phyloP scores from a whole-genome alignment of 2,113 vertebrate genomes.

The Solea solea region DNA sequence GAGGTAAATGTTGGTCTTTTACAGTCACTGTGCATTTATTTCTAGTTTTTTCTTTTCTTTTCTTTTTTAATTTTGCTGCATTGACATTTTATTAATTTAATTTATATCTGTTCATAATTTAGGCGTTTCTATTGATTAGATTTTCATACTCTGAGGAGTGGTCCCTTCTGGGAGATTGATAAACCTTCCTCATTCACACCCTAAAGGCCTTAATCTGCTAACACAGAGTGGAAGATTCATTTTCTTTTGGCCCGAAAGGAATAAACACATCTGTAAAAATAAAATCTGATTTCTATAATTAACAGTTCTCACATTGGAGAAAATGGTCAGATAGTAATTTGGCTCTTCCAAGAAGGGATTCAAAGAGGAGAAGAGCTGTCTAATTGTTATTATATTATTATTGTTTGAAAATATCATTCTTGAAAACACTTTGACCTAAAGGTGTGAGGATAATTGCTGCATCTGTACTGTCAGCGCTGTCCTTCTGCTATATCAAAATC shows the following conservation, averaged over 20 bases:
- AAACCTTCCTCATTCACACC: not conserved
- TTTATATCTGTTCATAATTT: constrained; percentile 9
- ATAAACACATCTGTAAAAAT: not conserved
- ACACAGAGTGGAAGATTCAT: too few species aligned
- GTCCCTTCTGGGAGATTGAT: not conserved
- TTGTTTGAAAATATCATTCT: constrained; percentile 5
- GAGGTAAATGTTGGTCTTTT: not conserved
- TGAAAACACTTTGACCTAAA: constrained; percentile 17
- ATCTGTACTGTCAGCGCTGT: constrained; percentile 10
- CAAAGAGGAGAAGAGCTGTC: not conserved
- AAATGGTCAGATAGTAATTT: not conserved
- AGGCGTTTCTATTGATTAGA: not conserved
- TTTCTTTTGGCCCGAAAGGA: not conserved
- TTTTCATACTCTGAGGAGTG: not conserved
- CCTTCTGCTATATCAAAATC: constrained; percentile 10
- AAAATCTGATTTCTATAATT: not conserved
- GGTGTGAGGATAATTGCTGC: constrained; percentile 6
- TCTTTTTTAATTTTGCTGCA: not conserved
- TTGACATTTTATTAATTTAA: not conserved
- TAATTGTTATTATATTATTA: too few species aligned
- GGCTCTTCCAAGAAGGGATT: not conserved
- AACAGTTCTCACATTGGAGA: not conserved
- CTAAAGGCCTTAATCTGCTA: not conserved
- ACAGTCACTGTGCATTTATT: not conserved
- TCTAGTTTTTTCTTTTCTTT: not conserved